Percentiles rank a stretch among this genome's conserved stretches.
phyloP scores from a whole-genome alignment of 2,113 vertebrate genomes.

The Romanogobio albipinnatus region DNA sequence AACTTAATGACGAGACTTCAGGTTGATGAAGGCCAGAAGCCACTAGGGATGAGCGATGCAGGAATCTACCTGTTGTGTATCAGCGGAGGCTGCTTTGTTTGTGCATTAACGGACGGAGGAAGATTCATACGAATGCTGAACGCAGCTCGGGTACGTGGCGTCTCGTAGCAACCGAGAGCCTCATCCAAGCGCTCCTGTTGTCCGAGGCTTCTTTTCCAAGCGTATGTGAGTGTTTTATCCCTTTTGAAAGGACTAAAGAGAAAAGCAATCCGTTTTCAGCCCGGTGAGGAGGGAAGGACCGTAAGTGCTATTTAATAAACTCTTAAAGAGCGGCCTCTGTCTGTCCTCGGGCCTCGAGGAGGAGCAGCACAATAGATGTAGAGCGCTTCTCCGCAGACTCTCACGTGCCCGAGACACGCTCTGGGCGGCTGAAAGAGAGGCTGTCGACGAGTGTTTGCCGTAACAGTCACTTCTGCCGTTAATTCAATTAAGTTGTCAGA shows the following conservation, averaged over 20 bases:
- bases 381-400: not conserved
- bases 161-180: conserved; percentile 44
- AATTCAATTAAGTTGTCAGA: conserved; percentile 49
- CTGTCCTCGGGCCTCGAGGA: not conserved
- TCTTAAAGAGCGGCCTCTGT: conserved; percentile 18
- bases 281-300: conserved; percentile 35
- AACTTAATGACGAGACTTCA: not conserved
- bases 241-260: conserved; percentile 24
- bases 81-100: not conserved
- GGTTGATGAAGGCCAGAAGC: too few species aligned
- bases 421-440: not conserved
- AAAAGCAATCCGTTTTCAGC: conserved; percentile 16
- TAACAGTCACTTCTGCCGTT: not conserved
- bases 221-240: conserved; percentile 39
- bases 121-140: not conserved
- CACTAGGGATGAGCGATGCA: not conserved
- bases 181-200: not conserved
- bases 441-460: not conserved
- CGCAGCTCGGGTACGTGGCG: not conserved
- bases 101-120: not conserved
- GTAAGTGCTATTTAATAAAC: conserved; percentile 46
- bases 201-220: not conserved
- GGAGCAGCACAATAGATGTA: conserved; percentile 24
- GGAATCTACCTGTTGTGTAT: conserved; percentile 9
- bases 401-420: not conserved